Conservation (phyloP, 64 coral and sea anemone species). For the Stichodactyla mertensii region DNA sequence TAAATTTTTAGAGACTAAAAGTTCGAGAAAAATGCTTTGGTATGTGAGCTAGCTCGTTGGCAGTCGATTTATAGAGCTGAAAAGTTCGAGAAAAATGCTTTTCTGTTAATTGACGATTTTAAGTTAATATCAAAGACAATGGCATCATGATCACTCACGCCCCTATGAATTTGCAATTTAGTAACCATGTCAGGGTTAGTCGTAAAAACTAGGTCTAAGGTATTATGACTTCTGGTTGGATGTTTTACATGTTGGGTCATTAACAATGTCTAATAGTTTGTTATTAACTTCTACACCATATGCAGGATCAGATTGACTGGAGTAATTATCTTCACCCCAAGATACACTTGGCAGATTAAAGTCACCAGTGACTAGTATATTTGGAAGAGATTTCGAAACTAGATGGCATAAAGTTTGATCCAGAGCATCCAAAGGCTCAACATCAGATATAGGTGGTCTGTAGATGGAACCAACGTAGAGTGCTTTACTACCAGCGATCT, state of each 20-base stretch:
- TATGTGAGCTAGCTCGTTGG: too few relatives aligned
- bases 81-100: too few relatives aligned
- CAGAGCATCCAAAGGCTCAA: slow-evolving; percentile 29
- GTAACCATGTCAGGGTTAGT: slow-evolving; percentile 15
- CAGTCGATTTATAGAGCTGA: too few relatives aligned
- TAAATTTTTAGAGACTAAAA: too few relatives aligned
- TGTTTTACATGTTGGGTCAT: slow-evolving; percentile 4
- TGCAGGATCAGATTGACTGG: neutral
- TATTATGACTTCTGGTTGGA: neutral
- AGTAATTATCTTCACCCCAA: neutral
- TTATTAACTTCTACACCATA: slow-evolving; percentile 20
- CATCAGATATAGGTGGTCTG: slow-evolving; percentile 32
- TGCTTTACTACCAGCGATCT: slow-evolving; percentile 29
- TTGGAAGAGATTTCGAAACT: slow-evolving; percentile 10
- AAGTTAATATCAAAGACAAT: slow-evolving; percentile 8
- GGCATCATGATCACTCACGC: slow-evolving; percentile 10
- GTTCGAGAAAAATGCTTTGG: too few relatives aligned
- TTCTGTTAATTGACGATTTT: neutral
- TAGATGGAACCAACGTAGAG: slow-evolving; percentile 34
- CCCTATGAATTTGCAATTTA: neutral
- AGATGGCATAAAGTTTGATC: slow-evolving; percentile 19
- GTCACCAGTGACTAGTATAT: slow-evolving; percentile 25
- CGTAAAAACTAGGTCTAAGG: slow-evolving; percentile 18
- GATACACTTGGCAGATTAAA: slow-evolving; percentile 34
- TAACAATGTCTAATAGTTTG: slow-evolving; percentile 18